A percentile compares a stretch with the other conserved stretches of the same genome.
Evolutionary conservation across 2,113 vertebrate genomes (phyloP).

Genomic region (Plecturocebus donacophilus): DNA sequence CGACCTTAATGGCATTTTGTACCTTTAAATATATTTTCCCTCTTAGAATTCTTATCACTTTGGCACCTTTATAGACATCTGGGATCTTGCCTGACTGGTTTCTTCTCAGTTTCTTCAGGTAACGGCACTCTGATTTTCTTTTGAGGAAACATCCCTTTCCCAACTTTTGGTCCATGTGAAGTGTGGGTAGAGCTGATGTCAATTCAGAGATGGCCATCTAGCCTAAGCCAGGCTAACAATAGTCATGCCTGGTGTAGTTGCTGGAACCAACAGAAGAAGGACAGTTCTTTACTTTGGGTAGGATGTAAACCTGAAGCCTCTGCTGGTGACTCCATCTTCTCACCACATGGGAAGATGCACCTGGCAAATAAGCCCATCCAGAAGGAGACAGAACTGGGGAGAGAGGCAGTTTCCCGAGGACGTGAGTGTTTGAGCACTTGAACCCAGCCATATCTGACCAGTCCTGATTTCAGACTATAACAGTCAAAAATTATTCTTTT

Average conservation of each 20-base stretch:
- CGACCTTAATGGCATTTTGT: background rate
- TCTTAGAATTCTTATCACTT: background rate
- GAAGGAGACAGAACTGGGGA: background rate
- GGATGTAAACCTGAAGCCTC: slow-evolving; percentile 13
- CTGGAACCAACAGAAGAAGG: background rate
- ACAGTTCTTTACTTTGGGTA: background rate
- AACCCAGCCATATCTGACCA: background rate
- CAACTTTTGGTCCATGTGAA: background rate
- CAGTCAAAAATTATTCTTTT: background rate
- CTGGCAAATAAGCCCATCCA: background rate
- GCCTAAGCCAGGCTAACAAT: background rate
- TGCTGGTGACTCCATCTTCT: background rate
- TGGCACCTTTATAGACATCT: background rate
- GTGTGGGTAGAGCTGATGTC: background rate
- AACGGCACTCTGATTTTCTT: slow-evolving; percentile 23
- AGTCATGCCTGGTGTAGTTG: background rate
- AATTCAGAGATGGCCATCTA: background rate
- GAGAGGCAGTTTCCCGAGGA: background rate
- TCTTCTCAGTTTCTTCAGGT: slow-evolving; percentile 22
- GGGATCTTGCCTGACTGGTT: background rate
- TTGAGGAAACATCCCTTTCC: background rate
- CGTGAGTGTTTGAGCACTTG: background rate
- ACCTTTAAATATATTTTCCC: background rate
- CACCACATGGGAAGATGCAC: background rate
- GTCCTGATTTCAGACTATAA: background rate